Conservation (phyloP, 1,140 invertebrate genomes). For the Lordiphosa stackelbergi region DNA sequence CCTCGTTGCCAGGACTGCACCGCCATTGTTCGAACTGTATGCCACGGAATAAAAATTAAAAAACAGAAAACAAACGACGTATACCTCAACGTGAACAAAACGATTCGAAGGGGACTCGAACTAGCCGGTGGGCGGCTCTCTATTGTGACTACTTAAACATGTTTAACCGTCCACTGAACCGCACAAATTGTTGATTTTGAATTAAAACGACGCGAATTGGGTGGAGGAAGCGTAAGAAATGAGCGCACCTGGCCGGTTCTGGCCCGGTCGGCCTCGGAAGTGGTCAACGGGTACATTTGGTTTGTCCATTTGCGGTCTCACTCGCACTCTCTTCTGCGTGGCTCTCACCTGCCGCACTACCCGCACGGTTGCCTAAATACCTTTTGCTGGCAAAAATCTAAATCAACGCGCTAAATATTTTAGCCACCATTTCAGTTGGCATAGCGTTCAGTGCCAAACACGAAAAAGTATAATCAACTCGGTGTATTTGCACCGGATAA, state of each 20-base stretch:
- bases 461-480: slow-evolving; percentile 75
- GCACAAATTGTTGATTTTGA: slow-evolving; percentile 74
- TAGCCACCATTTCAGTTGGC: slow-evolving; percentile 54
- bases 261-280: slow-evolving; percentile 26
- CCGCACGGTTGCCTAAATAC: slow-evolving; percentile 55
- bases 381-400: slow-evolving; percentile 67
- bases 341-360: background rate
- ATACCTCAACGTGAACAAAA: slow-evolving; percentile 16
- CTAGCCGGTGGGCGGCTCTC: slow-evolving; percentile 7
- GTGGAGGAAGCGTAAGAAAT: slow-evolving; percentile 49
- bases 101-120: slow-evolving; percentile 15
- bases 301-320: slow-evolving; percentile 60
- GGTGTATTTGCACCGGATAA: slow-evolving; percentile 73
- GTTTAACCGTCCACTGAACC: slow-evolving; percentile 73
- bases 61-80: slow-evolving; percentile 16
- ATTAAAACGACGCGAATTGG: slow-evolving; percentile 52
- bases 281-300: slow-evolving; percentile 29
- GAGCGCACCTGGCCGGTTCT: slow-evolving; percentile 7
- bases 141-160: slow-evolving; percentile 62
- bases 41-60: slow-evolving; percentile 23
- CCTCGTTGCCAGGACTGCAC: slow-evolving; percentile 37
- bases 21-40: slow-evolving; percentile 47
- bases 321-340: background rate
- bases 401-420: slow-evolving; percentile 75
- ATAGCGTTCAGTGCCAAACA: slow-evolving; percentile 50